Percentiles rank a stretch among this genome's conserved stretches.
phyloP scores from a whole-genome alignment of 2,797 vertebrate species.

The Bovichtus diacanthus region DNA sequence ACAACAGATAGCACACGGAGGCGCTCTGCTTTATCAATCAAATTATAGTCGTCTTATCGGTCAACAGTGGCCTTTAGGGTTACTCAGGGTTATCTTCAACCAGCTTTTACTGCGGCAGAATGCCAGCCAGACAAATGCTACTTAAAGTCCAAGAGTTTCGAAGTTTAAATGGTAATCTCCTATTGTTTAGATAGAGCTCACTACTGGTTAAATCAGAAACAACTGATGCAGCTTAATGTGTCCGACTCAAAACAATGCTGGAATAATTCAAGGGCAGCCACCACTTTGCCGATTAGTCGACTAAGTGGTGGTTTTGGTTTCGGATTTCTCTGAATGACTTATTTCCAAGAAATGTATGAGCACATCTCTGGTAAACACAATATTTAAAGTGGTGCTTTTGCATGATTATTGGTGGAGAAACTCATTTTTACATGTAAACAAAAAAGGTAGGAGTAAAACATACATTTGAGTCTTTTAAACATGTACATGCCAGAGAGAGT shows the following conservation, averaged over 20 bases:
- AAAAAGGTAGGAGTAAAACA: not conserved
- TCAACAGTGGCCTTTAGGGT: constrained; percentile 19
- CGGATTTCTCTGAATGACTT: no score
- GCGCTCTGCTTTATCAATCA: constrained; percentile 22
- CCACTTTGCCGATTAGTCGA: no score
- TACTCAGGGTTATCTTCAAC: constrained; percentile 28
- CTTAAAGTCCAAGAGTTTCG: not conserved
- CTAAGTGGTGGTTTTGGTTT: no score
- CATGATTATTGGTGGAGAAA: no score
- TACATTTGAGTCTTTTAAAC: not conserved
- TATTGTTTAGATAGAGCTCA: not conserved
- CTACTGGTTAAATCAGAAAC: not conserved
- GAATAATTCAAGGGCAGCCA: not conserved
- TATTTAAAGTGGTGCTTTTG: no score
- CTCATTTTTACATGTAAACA: no score
- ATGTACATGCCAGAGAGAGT: not conserved
- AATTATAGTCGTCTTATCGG: constrained; percentile 44
- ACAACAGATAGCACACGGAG: not conserved
- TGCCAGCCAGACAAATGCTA: not conserved
- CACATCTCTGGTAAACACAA: no score
- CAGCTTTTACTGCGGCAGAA: not conserved
- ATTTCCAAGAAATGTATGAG: no score
- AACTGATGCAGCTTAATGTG: not conserved
- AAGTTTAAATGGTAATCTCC: not conserved
- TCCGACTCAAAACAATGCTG: not conserved